Conservation (phyloP, 2,888 invertebrate genomes). For the Encarsia formosa region DNA sequence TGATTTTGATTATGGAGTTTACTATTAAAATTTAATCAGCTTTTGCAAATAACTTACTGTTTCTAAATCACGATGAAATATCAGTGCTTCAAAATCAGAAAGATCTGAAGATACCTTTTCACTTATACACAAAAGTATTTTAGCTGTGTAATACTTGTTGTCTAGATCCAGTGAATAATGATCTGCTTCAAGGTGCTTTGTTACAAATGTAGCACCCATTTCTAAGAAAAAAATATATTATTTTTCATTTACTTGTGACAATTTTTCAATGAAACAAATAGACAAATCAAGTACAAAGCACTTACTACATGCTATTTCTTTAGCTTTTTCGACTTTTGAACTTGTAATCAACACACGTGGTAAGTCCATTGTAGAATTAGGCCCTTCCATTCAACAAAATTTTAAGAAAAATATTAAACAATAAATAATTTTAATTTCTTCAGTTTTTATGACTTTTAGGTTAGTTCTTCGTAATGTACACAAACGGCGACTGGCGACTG, state of each 20-base stretch:
- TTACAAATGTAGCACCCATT: slow-evolving; percentile 40
- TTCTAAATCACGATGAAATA: slow-evolving; percentile 62
- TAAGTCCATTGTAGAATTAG: slow-evolving; percentile 35
- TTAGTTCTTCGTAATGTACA: too few species aligned
- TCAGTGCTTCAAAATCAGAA: slow-evolving; percentile 59
- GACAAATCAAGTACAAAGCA: slow-evolving; percentile 21
- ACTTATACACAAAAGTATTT: slow-evolving; percentile 58
- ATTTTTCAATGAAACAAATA: slow-evolving; percentile 6
- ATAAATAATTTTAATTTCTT: too few species aligned
- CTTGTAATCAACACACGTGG: slow-evolving; percentile 42
- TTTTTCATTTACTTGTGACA: neutral
- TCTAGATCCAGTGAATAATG: slow-evolving; percentile 59
- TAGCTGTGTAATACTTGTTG: slow-evolving; percentile 69
- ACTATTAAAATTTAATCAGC: neutral
- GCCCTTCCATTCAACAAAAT: slow-evolving; percentile 10
- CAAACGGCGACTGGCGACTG: too few species aligned
- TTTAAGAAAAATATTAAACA: neutral
- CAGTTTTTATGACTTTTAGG: too few species aligned
- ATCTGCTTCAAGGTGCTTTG: slow-evolving; percentile 39
- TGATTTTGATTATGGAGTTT: neutral
- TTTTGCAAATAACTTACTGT: slow-evolving; percentile 38
- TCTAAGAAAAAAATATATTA: slow-evolving; percentile 28
- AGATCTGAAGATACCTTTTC: slow-evolving; percentile 52
- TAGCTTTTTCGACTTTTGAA: slow-evolving; percentile 36
- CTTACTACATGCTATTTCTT: slow-evolving; percentile 42